Evolutionary conservation across 2,888 invertebrate species (phyloP), one percentile per base, ranked within the genome.

Genomic region (Polydesmus complanatus): DNA sequence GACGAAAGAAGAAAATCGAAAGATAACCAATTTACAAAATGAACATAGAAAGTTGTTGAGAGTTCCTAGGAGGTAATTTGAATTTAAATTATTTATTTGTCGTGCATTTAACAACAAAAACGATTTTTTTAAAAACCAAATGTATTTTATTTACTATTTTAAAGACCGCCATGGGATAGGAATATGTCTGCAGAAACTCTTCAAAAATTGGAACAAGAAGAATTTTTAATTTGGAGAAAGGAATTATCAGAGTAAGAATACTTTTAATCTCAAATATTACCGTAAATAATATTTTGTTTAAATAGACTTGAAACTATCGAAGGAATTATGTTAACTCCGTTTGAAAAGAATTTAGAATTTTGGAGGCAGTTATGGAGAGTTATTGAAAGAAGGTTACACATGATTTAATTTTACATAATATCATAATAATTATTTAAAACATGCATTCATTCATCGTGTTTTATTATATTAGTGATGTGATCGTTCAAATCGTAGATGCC

Each of bases 351-450:
- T 75, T 74, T 97, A 22, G 95, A 98, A 72, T 89, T 98, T 68
- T 98, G 98, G 98, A 81, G 95, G 55, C 98, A 99, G 73, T 73
- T 99, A 37, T 99, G 98, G 98, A 81, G 97, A 67, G 97, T 98
- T 0, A 82, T 98, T n/a, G 98, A 99, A 73, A 83, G 89, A 67
- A 81, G 80, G 72, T 72, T 8, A 37, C 37, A 37, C 5, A 14
- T n/a, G 52, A 52, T 3, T 52, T 52, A 11, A 19, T 19, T 51
- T 3, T 51, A 11, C 22, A 11, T 51, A 21, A 21, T 51, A 8
- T 51, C 5, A 61, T 64, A 11, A 56, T 48, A 56, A 58, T 64
- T 61, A 57, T 8, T 59, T 65, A 63, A 54, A 22, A 23, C 57
- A 57, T 50, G n/a, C n/a, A n/a, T n/a, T n/a, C n/a, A n/a, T n/a